phyloP scores from a whole-genome alignment of 2,113 vertebrate species.

The Megaleporinus macrocephalus region DNA sequence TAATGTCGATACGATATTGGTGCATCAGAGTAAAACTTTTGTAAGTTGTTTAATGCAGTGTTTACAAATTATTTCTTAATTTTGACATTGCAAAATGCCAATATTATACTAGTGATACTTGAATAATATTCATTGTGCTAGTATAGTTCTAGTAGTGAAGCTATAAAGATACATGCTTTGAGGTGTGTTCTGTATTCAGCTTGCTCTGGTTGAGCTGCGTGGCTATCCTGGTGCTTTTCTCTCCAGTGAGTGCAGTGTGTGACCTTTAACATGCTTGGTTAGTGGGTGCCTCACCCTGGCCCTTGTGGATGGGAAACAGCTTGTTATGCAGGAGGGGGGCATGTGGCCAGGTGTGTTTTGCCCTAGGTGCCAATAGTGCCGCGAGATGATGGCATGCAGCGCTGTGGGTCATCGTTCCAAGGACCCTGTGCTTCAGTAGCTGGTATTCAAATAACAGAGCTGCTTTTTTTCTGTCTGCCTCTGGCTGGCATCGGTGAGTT shows the following conservation, averaged over 20 bases:
- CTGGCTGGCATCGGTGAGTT: slow-evolving; percentile 36
- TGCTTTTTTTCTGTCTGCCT: not conserved
- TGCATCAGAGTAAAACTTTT: too few relatives aligned
- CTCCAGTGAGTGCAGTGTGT: slow-evolving; percentile 30
- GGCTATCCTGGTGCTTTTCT: not conserved
- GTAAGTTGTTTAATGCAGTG: not conserved
- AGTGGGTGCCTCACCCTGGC: slow-evolving; percentile 38
- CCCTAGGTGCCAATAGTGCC: slow-evolving; percentile 46
- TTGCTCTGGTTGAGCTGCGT: not conserved
- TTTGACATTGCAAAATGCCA: not conserved
- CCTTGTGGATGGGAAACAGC: slow-evolving; percentile 56
- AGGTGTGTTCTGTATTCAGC: not conserved
- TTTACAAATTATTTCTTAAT: not conserved
- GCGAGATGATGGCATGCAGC: slow-evolving; percentile 58
- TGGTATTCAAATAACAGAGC: not conserved
- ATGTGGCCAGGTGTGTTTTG: slow-evolving; percentile 63
- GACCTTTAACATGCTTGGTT: slow-evolving; percentile 34
- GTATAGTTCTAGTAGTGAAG: not conserved
- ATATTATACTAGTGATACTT: not conserved
- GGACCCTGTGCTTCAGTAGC: not conserved
- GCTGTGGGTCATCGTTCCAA: slow-evolving; percentile 62
- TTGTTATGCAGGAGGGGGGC: slow-evolving; percentile 56
- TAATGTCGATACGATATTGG: too few relatives aligned
- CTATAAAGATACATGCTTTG: not conserved
- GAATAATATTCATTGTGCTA: not conserved